A percentile compares a stretch with the other conserved stretches of the same genome.
phyloP scores from a whole-genome alignment of 2,113 vertebrate species.

The Protobothrops mucrosquamatus region DNA sequence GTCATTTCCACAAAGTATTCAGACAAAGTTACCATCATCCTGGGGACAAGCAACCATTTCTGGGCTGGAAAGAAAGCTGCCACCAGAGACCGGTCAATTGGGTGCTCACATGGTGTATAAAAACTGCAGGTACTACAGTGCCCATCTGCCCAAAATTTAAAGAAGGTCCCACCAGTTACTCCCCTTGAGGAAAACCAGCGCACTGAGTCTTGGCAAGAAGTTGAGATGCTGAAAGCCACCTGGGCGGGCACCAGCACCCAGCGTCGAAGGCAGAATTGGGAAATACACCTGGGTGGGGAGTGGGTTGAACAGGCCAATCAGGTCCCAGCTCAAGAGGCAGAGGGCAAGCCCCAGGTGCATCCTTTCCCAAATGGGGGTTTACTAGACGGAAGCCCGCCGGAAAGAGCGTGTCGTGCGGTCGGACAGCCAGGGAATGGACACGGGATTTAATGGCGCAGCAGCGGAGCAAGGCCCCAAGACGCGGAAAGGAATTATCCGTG shows the following conservation, averaged over 20 bases:
- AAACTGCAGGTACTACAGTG: neutral
- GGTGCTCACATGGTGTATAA: neutral
- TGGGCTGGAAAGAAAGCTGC: neutral
- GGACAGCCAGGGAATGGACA: neutral
- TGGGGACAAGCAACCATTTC: neutral
- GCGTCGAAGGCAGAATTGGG: neutral
- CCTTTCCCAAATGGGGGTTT: neutral
- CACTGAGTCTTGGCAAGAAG: neutral
- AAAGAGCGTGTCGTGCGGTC: neutral
- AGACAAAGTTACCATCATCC: neutral
- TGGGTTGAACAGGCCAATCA: neutral
- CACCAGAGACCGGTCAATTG: neutral
- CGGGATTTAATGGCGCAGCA: neutral
- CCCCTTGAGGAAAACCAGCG: neutral
- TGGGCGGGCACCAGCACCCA: neutral
- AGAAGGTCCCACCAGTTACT: neutral
- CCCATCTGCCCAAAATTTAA: neutral
- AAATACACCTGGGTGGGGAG: neutral
- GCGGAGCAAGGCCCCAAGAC: neutral
- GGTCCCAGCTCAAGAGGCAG: neutral
- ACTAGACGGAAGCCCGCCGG: neutral
- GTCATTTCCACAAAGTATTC: neutral
- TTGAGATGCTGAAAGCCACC: neutral
- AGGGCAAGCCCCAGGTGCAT: neutral
- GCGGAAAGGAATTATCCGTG: neutral